A percentile compares a stretch with the other conserved stretches of the same genome.
Conservation (phyloP, 2,113 vertebrate species). For the Urocynchramus pylzowi region DNA sequence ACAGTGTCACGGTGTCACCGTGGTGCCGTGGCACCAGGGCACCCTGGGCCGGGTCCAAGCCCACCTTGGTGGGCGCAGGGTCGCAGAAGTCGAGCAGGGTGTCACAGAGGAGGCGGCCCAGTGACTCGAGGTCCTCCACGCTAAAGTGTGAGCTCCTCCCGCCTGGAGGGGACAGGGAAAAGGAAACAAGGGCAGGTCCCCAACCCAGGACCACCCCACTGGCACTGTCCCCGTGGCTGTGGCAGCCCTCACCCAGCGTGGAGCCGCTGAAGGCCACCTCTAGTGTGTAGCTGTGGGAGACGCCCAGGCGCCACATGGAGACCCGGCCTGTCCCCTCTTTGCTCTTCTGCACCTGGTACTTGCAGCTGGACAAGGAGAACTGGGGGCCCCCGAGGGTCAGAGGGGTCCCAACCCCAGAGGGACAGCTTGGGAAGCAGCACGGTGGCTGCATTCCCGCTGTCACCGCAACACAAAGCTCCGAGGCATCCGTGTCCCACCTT, state of each 20-base stretch:
- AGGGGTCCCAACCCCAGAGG: fast-evolving
- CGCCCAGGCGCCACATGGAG: slow-evolving; percentile 88
- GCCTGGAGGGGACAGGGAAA: slow-evolving; percentile 58
- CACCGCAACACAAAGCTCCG: fast-evolving
- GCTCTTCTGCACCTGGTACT: slow-evolving; percentile 87
- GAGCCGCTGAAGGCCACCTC: slow-evolving; percentile 89
- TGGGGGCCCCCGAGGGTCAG: slow-evolving; percentile 24
- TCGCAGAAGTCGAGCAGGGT: slow-evolving; percentile 91
- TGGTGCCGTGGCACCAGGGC: fast-evolving
- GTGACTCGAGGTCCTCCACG: slow-evolving; percentile 79
- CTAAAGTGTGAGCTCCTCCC: slow-evolving; percentile 85
- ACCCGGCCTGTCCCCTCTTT: slow-evolving; percentile 89
- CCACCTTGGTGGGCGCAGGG: slow-evolving; percentile 85
- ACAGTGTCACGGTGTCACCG: fast-evolving
- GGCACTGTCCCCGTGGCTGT: fast-evolving
- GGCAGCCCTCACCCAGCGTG: slow-evolving; percentile 76
- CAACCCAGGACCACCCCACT: fast-evolving
- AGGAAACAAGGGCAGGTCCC: background rate
- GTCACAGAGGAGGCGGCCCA: slow-evolving; percentile 87
- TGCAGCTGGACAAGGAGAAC: slow-evolving; percentile 91
- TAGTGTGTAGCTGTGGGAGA: slow-evolving; percentile 92
- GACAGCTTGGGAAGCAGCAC: fast-evolving
- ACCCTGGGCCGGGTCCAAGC: background rate
- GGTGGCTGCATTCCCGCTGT: fast-evolving
- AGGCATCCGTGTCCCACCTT: slow-evolving; percentile 69